Evolutionary conservation across 2,113 vertebrate species (phyloP), one percentile per base, ranked within the genome.

Genomic region (Silurus glanis): DNA sequence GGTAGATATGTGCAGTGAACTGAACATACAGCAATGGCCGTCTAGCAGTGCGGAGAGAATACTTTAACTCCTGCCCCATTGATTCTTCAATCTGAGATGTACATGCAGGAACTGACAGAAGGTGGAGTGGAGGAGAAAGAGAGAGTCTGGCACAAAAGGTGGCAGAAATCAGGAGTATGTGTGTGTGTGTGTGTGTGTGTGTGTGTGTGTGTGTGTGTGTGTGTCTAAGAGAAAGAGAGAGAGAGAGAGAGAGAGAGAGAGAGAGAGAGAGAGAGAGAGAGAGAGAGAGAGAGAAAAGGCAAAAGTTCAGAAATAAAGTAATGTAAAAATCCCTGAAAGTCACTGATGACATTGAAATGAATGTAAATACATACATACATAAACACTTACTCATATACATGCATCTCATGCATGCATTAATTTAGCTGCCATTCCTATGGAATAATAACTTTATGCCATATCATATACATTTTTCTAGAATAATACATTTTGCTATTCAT

Each of bases 1-100:
- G 89, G 91, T 90, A 90, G 91, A 90, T 90, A 89, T 87, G 89
- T 80, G 80, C 90, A 85, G 83, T 91, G 79, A 88, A 88, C 90
- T 90, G 88, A 89, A 85, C 83, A 90, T 84, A 59, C 82, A 82
- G 53, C 61, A 85, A 79, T 74, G 69, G 53, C 37, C 72, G 49
- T 58, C 25, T n/a, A 86, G 84, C 59, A 80, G 25, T 64, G 61
- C 12, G 17, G 53, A 80, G 62, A 80, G 55, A 58, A 67, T 53
- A 78, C 55, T 23, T 67, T 59, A 59, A 45, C 25, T 80, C 6
- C 66, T 55, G 51, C 62, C 69, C 62, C 78, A 69, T 28, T 80
- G 59, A 61, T 66, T 84, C 17, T 62, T 64, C n/a, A n/a, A 74
- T 81, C 69, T 59, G 55, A 71, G 84, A 86, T 58, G 66, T 67